These are phyloP conservation scores for Rhabdornis inornatus DNA, from an alignment of 2,113 vertebrate species.

Conservation along the genomic window DNA sequence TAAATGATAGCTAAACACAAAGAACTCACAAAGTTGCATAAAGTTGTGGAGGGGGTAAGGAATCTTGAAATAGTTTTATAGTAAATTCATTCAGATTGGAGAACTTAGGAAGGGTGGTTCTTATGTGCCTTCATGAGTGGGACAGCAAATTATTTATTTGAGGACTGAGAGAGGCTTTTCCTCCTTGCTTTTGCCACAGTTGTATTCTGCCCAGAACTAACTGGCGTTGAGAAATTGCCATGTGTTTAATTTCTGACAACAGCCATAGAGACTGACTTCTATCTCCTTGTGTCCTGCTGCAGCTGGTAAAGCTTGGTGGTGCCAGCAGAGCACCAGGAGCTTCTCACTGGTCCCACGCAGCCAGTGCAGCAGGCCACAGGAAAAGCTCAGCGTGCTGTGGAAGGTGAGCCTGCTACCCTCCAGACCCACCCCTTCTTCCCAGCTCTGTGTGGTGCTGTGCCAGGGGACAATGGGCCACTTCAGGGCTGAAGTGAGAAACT, in stretches of 20 bases:
- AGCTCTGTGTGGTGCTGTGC: neutral
- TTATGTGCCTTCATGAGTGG: neutral
- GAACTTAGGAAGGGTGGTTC: neutral
- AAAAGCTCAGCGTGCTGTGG: neutral
- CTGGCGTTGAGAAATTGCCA: neutral
- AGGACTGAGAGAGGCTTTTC: neutral
- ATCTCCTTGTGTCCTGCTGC: neutral
- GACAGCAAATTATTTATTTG: neutral
- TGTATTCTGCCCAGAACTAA: neutral
- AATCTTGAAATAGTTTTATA: neutral
- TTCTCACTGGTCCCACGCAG: neutral
- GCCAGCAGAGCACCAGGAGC: neutral
- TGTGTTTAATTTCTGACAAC: neutral
- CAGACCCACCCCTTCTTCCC: neutral
- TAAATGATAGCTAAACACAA: neutral
- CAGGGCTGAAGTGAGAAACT: slow-evolving; percentile 33
- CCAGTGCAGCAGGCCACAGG: neutral
- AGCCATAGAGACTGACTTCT: neutral
- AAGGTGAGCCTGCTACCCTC: neutral
- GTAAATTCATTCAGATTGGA: neutral
- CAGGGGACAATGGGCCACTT: neutral
- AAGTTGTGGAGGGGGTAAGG: neutral
- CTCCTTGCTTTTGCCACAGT: neutral
- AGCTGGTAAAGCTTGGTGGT: neutral
- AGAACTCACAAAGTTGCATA: neutral